Evolutionary conservation across 2,888 invertebrate genomes (phyloP).

Genomic region (Xylocampa areola): DNA sequence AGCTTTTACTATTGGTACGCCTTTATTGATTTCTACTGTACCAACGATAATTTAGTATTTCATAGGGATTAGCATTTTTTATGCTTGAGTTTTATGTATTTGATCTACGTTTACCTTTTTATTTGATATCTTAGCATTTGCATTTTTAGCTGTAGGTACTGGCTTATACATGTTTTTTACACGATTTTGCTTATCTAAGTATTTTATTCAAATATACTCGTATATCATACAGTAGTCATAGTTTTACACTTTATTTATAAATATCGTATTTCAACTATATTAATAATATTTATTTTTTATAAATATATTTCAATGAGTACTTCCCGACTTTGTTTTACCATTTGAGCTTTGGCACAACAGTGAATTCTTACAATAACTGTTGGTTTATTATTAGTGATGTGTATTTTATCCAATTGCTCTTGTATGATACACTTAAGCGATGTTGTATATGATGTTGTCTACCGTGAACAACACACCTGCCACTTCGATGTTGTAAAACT

Average conservation of each 20-base stretch:
- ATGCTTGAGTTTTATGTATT: constrained; percentile 8
- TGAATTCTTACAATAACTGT: not conserved
- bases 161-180: not conserved
- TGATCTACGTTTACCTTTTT: constrained; percentile 12
- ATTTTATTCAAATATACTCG: constrained; percentile 18
- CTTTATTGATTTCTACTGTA: constrained; percentile 64
- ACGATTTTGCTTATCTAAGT: constrained; percentile 9
- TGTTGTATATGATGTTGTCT: constrained; percentile 15
- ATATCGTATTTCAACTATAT: not conserved
- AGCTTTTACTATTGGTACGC: constrained; percentile 53
- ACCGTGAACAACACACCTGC: constrained; percentile 23
- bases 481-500: constrained; percentile 35
- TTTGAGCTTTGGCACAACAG: constrained; percentile 4
- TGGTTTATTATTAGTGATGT: not conserved
- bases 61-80: constrained; percentile 25
- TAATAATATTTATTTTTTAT: too few species aligned
- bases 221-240: constrained; percentile 10
- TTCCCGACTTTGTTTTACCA: not conserved
- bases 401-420: constrained; percentile 1
- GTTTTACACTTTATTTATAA: not conserved
- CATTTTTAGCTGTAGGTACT: constrained; percentile 3
- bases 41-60: constrained; percentile 33
- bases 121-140: constrained; percentile 8
- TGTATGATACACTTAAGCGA: constrained; percentile 18
- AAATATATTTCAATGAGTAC: not conserved